These are phyloP conservation scores for Nemopilema nomurai DNA, from an alignment of 30 jellyfish, hydroid and myxozoan genomes.

Conservation along the genomic window DNA sequence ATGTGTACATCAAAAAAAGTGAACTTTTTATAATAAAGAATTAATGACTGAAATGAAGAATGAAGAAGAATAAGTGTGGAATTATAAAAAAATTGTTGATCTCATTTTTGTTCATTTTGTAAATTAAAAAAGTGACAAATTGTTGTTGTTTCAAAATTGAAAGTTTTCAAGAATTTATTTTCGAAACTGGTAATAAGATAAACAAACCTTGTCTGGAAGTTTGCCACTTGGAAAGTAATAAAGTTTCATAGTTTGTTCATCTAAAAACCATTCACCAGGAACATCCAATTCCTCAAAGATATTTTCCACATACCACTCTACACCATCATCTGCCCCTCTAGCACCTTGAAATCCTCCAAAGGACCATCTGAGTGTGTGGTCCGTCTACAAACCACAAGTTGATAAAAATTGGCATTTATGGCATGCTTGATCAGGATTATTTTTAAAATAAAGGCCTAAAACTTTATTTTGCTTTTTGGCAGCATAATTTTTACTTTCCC, in stretches of 20 bases:
- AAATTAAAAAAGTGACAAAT: background rate
- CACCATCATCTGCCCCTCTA: slow-evolving; percentile 86
- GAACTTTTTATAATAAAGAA: too few species aligned
- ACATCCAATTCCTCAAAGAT: slow-evolving; percentile 95
- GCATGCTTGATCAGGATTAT: background rate
- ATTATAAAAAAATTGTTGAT: too few species aligned
- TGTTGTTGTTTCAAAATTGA: background rate
- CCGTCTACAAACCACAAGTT: slow-evolving; percentile 26
- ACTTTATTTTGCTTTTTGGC: too few species aligned
- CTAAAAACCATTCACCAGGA: slow-evolving; percentile 94
- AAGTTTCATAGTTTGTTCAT: slow-evolving; percentile 71
- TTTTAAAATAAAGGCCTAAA: background rate
- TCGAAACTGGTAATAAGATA: background rate
- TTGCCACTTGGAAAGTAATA: slow-evolving; percentile 82
- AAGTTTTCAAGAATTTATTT: too few species aligned
- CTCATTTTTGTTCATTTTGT: too few species aligned
- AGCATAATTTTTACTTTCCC: too few species aligned
- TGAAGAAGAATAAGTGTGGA: too few species aligned
- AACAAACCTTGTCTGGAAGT: slow-evolving; percentile 75
- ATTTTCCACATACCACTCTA: slow-evolving; percentile 96
- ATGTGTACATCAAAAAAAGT: too few species aligned
- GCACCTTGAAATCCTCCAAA: slow-evolving; percentile 99
- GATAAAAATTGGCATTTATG: background rate
- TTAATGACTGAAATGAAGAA: too few species aligned
- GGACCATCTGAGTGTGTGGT: slow-evolving; percentile 78